phyloP scores from a whole-genome alignment of 2,888 invertebrate species.

The Hyppa rectilinea region DNA sequence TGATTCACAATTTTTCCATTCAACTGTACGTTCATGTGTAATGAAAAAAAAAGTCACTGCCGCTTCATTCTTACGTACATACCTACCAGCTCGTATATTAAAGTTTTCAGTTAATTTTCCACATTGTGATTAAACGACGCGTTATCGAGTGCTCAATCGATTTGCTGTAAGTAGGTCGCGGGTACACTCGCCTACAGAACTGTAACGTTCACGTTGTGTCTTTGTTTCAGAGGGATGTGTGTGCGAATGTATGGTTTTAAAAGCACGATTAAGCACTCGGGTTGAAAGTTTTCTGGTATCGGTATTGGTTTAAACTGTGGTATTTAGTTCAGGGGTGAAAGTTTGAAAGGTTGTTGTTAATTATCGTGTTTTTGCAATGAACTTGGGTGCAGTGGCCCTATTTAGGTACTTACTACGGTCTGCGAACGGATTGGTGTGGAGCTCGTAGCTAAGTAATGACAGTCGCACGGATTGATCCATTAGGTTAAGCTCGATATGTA shows the following conservation, averaged over 20 bases:
- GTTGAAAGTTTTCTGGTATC: slow-evolving; percentile 25
- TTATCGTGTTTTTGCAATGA: background rate
- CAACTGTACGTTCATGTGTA: slow-evolving; percentile 1
- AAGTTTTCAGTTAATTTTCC: slow-evolving; percentile 69
- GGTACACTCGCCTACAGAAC: slow-evolving; percentile 34
- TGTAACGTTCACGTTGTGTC: slow-evolving; percentile 45
- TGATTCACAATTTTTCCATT: slow-evolving; percentile 27
- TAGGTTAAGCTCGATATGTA: too few species aligned
- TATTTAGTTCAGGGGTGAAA: slow-evolving; percentile 42
- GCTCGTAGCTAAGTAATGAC: too few species aligned
- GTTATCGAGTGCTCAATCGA: slow-evolving; percentile 77
- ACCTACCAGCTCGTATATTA: background rate
- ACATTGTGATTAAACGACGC: slow-evolving; percentile 72
- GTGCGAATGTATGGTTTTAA: slow-evolving; percentile 47
- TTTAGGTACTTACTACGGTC: background rate
- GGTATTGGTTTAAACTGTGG: slow-evolving; percentile 9
- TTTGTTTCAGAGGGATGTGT: slow-evolving; percentile 39
- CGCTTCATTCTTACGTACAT: background rate
- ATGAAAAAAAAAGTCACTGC: slow-evolving; percentile 18
- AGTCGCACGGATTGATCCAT: too few species aligned
- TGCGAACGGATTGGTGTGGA: background rate
- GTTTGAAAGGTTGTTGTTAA: slow-evolving; percentile 4
- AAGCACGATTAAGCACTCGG: slow-evolving; percentile 42
- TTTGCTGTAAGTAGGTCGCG: slow-evolving; percentile 73
- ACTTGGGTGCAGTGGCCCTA: background rate